Base-by-base conservation (phyloP, 2,797 vertebrate species). In the Chelidonichthys spinosus region DNA sequence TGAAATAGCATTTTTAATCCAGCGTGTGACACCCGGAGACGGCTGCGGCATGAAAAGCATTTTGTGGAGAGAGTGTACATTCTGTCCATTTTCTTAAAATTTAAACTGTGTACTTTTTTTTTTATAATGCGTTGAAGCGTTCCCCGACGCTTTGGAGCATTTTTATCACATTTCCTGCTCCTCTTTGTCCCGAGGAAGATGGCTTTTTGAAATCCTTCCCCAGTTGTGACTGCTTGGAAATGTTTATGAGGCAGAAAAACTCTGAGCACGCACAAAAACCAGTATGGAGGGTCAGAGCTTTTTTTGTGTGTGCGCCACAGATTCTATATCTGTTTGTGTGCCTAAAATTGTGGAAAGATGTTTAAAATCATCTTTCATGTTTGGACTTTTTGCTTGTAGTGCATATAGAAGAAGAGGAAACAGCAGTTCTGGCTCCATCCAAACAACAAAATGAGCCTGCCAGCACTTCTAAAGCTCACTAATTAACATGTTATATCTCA, bases 151-250 rank as follows among this genome's bases (percentile, higher is more conserved):
- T 25, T 25, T 25, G 25, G 25, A 25, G 25, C 25, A 25, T 25
- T 81, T 88, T 86, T 78, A 76, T 84, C 74, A 60, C 10, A 32
- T 66, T 79, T 81, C 67, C 40, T 33, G 37, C 65, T 63, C 60
- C 25, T 50, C 72, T 78, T 76, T 87, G 78, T 85, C 85, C 84
- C 0, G 36, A 33, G 68, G 86, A 83, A 32, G 67, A 78, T 54
- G 14, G 58, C 68, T 72, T 89, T 40, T 84, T 72, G 32, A 78
- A 86, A 87, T 85, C 85, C 70, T 74, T 44, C 77, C 69, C 81
- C 62, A 72, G 74, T 65, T 35, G 43, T 46, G 71, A 80, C 81
- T 25, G 72, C 86, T 72, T 10, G 47, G 69, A 91, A 85, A 78
- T 61, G 63, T 87, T 74, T 84, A 82, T 84, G 53, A 81, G 47